phyloP scores from a whole-genome alignment of 2,113 vertebrate species.

The Progne subis region DNA sequence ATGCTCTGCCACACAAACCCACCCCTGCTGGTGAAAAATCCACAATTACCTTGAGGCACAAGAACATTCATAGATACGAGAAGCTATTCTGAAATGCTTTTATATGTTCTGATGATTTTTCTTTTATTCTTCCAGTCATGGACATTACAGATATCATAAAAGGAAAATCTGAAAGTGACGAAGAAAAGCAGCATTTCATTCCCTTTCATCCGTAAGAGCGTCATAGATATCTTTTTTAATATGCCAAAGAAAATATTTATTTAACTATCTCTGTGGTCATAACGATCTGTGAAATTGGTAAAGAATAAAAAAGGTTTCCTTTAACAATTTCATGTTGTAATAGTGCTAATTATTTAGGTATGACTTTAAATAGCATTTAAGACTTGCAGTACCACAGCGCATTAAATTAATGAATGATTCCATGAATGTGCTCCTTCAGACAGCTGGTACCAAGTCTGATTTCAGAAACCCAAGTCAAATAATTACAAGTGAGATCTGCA shows the following conservation, averaged over 20 bases:
- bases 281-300: not conserved
- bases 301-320: not conserved
- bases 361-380: not conserved
- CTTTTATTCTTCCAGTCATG: conserved; percentile 83
- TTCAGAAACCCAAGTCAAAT: not conserved
- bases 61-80: not conserved
- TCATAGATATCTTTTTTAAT: not conserved
- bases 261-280: fast-evolving
- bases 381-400: not conserved
- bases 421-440: not conserved
- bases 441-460: not conserved
- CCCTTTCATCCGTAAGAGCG: conserved; percentile 92
- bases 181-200: conserved; percentile 97
- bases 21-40: not conserved
- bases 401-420: not conserved
- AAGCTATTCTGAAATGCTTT: not conserved
- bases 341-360: not conserved
- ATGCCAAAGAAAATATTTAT: not conserved
- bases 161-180: conserved; percentile 92
- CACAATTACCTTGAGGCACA: not conserved
- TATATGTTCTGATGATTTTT: not conserved
- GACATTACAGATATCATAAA: conserved; percentile 97
- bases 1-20: not conserved
- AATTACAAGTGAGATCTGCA: not conserved
- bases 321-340: not conserved